Conservation (phyloP, 2,797 vertebrate species). For the Oreonectes daqikongensis region DNA sequence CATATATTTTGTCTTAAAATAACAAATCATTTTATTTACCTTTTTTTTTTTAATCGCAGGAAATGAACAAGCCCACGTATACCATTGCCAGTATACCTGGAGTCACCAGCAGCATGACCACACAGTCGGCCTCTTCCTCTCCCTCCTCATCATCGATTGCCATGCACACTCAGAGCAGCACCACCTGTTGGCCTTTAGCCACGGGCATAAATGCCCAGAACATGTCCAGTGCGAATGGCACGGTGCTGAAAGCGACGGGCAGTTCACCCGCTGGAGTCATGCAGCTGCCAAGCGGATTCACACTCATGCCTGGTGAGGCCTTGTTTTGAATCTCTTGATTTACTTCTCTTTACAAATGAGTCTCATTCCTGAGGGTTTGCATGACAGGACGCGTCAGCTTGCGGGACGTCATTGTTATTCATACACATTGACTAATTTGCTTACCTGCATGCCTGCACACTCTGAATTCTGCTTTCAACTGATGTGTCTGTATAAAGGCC, state of each 20-base stretch:
- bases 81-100: slow-evolving; percentile 80
- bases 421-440: slow-evolving; percentile 4
- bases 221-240: slow-evolving; percentile 85
- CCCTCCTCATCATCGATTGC: slow-evolving; percentile 79
- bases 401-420: background rate
- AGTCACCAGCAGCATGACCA: slow-evolving; percentile 62
- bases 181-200: slow-evolving; percentile 86
- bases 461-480: slow-evolving; percentile 22
- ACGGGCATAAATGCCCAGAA: slow-evolving; percentile 79
- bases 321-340: slow-evolving; percentile 62
- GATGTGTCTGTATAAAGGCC: slow-evolving; percentile 10
- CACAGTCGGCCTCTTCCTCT: slow-evolving; percentile 74
- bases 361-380: background rate
- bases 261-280: slow-evolving; percentile 79
- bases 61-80: slow-evolving; percentile 82
- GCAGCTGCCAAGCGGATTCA: slow-evolving; percentile 87
- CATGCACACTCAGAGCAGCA: slow-evolving; percentile 82
- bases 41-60: slow-evolving; percentile 71
- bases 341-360: background rate
- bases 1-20: background rate
- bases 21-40: slow-evolving; percentile 40
- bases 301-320: slow-evolving; percentile 87
- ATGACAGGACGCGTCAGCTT: background rate
- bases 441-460: slow-evolving; percentile 27
- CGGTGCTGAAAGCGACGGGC: slow-evolving; percentile 85